These are phyloP conservation scores for Oeneis ivallda DNA, from an alignment of 2,888 invertebrate species.

Conservation along the genomic window DNA sequence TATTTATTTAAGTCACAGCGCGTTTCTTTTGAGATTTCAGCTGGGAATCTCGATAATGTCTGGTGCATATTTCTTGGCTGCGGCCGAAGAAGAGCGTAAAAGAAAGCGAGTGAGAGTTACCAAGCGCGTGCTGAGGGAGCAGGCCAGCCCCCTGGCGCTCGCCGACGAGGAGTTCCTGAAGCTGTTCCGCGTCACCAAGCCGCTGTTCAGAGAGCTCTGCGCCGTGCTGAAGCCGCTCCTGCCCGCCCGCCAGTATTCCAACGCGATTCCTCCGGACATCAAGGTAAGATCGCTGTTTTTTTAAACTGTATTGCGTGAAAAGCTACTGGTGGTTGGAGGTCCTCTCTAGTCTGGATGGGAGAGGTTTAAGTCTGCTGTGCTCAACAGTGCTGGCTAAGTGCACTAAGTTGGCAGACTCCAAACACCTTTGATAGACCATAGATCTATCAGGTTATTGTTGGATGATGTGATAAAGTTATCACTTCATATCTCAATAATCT, in stretches of 20 bases:
- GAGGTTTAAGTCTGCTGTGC: too few relatives aligned
- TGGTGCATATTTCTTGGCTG: conserved; percentile 23
- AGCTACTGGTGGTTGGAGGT: too few relatives aligned
- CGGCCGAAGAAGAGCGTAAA: conserved; percentile 16
- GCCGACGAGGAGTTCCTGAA: conserved; percentile 19
- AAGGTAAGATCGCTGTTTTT: conserved; percentile 3
- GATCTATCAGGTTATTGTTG: too few relatives aligned
- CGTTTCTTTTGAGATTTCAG: background rate
- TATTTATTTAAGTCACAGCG: background rate
- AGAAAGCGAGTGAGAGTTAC: background rate
- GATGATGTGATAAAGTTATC: too few relatives aligned
- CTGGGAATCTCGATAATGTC: conserved; percentile 3
- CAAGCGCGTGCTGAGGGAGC: conserved; percentile 9
- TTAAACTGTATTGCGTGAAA: too few relatives aligned
- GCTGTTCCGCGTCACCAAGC: conserved; percentile 16
- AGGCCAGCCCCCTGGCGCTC: conserved; percentile 14
- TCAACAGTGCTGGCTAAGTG: too few relatives aligned
- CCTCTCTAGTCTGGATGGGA: too few relatives aligned
- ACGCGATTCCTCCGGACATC: conserved; percentile 20
- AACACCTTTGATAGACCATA: too few relatives aligned
- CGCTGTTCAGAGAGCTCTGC: conserved; percentile 18
- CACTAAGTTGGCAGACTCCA: too few relatives aligned
- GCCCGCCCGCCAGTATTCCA: conserved; percentile 16
- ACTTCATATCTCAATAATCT: too few relatives aligned
- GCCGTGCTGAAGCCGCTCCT: conserved; percentile 6